Evolutionary conservation across 2,888 invertebrate species (phyloP).

Genomic region (Ischnus inquisitorius): DNA sequence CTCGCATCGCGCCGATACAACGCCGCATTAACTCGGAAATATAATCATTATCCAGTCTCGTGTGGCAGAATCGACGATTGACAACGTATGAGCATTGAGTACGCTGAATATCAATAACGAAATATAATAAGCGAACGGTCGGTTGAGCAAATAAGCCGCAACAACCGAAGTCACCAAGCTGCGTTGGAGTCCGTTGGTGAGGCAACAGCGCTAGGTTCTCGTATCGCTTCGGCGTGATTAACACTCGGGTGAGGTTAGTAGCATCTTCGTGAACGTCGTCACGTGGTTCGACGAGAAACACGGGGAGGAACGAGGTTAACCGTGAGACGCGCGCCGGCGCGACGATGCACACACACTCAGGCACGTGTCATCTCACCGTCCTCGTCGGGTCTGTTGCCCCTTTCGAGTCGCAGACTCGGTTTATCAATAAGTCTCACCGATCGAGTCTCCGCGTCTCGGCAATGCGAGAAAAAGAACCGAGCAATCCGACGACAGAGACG

Average conservation of each 20-base stretch:
- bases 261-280: constrained; percentile 74
- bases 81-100: not conserved
- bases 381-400: constrained; percentile 25
- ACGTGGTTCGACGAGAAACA: constrained; percentile 82
- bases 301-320: constrained; percentile 82
- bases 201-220: constrained; percentile 30
- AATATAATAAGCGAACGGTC: not conserved
- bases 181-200: constrained; percentile 5
- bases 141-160: not conserved
- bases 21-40: not conserved
- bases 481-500: not conserved
- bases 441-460: not conserved
- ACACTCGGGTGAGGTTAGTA: constrained; percentile 78
- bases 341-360: constrained; percentile 60
- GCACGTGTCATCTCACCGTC: constrained; percentile 13
- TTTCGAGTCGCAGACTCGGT: not conserved
- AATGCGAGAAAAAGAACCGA: not conserved
- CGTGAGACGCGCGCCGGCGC: constrained; percentile 82
- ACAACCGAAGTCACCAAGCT: not conserved
- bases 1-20: not conserved
- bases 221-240: constrained; percentile 35
- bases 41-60: not conserved
- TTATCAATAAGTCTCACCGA: constrained; percentile 34
- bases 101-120: not conserved
- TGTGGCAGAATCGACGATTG: not conserved